These are phyloP conservation scores for Xanthorhoe spadicearia DNA, from an alignment of 2,888 invertebrate species.

Conservation along the genomic window DNA sequence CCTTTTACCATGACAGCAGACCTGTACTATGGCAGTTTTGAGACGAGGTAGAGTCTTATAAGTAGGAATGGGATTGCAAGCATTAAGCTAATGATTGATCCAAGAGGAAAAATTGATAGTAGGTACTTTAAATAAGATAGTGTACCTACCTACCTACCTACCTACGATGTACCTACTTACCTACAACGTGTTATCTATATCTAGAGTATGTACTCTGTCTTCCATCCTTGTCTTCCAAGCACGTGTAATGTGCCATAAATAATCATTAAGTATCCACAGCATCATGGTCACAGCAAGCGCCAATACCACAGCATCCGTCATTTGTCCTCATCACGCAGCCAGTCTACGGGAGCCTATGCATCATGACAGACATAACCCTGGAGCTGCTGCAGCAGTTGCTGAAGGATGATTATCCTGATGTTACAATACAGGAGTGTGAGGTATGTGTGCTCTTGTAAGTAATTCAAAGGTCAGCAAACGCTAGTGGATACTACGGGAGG, in stretches of 20 bases:
- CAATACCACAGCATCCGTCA: constrained; percentile 21
- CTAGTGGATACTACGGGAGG: too few species aligned
- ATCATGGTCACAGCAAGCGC: constrained; percentile 22
- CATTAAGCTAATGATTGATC: too few species aligned
- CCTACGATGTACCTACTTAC: too few species aligned
- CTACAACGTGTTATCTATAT: too few species aligned
- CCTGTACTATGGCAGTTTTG: too few species aligned
- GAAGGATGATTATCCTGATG: constrained; percentile 82
- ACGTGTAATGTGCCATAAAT: neutral
- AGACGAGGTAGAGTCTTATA: too few species aligned
- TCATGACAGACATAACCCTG: constrained; percentile 78
- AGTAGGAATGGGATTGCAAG: too few species aligned
- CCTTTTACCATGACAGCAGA: too few species aligned
- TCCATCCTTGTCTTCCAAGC: neutral
- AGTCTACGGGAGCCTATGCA: constrained; percentile 25
- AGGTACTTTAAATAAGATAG: too few species aligned
- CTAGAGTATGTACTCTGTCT: too few species aligned
- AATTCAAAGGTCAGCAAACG: neutral
- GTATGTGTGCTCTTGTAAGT: constrained; percentile 46
- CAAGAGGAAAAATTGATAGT: too few species aligned
- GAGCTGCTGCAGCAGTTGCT: constrained; percentile 83
- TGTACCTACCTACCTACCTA: too few species aligned
- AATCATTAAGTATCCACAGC: neutral
- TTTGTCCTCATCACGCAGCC: constrained; percentile 29
- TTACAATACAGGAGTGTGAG: constrained; percentile 83